A percentile compares a stretch with the other conserved stretches of the same genome.
These are phyloP conservation scores for Alentia gelatinosa DNA, from an alignment of 2,888 invertebrate species.

Conservation along the genomic window DNA sequence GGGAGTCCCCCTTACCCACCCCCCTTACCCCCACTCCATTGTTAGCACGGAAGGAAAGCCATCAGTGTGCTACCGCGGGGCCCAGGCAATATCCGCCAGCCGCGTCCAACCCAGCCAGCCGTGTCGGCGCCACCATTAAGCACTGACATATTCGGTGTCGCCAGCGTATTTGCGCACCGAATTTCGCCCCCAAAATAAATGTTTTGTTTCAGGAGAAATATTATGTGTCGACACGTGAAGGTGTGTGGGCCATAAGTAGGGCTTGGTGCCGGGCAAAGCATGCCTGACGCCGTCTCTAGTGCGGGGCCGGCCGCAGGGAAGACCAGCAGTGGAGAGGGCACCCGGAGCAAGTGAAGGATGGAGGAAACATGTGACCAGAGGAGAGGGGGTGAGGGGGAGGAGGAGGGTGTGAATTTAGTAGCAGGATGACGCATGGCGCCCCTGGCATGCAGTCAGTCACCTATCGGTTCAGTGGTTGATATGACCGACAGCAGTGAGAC, in stretches of 20 bases:
- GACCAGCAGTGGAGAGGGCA: not conserved
- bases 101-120: constrained; percentile 2
- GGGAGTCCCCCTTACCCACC: no score
- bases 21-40: no score
- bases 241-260: not conserved
- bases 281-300: not conserved
- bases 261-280: not conserved
- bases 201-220: constrained; percentile 52
- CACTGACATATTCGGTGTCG: constrained; percentile 11
- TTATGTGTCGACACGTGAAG: constrained; percentile 48
- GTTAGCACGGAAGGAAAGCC: constrained; percentile 52
- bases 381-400: not conserved
- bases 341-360: not conserved
- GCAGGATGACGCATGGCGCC: no score
- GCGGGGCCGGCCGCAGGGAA: not conserved
- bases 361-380: not conserved
- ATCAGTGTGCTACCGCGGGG: not conserved
- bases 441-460: not conserved
- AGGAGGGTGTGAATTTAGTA: not conserved
- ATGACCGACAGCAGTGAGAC: no score
- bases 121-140: constrained; percentile 40
- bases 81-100: constrained; percentile 19
- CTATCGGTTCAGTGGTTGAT: no score
- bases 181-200: constrained; percentile 39
- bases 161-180: constrained; percentile 32